Percentiles rank a stretch among this genome's conserved stretches.
Evolutionary conservation across 2,797 vertebrate species (phyloP).

Genomic region (Sebastolobus alascanus): DNA sequence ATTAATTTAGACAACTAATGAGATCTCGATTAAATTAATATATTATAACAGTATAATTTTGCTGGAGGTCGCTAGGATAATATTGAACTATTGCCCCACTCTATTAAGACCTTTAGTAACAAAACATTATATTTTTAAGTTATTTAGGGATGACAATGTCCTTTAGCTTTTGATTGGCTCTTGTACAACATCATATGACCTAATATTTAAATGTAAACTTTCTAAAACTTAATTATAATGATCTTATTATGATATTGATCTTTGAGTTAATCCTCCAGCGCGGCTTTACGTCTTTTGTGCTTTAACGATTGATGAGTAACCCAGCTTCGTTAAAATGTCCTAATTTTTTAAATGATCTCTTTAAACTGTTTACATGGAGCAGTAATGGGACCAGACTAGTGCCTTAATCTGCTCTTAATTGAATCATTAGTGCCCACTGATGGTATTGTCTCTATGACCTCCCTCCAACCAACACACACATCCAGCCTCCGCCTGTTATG

Average conservation of each 20-base stretch:
- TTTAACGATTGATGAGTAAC: neutral
- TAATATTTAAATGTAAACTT: neutral
- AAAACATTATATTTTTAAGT: neutral
- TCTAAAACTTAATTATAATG: neutral
- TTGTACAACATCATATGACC: neutral
- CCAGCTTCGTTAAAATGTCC: neutral
- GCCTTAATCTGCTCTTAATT: conserved; percentile 12
- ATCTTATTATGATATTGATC: neutral
- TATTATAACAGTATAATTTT: neutral
- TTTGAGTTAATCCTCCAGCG: neutral
- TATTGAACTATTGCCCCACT: neutral
- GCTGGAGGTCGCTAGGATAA: neutral
- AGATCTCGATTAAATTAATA: too few species aligned
- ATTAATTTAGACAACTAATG: neutral
- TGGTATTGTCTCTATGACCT: neutral
- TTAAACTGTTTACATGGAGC: neutral
- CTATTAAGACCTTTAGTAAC: neutral
- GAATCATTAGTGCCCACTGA: neutral
- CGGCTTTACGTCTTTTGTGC: neutral
- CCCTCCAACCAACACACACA: neutral
- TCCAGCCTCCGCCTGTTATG: neutral
- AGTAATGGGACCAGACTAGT: neutral
- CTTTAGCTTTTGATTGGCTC: neutral
- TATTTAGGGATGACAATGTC: neutral
- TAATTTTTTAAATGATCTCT: neutral